These are phyloP conservation scores for Pachycephala philippinensis DNA, from an alignment of 2,113 vertebrate species.

Conservation along the genomic window DNA sequence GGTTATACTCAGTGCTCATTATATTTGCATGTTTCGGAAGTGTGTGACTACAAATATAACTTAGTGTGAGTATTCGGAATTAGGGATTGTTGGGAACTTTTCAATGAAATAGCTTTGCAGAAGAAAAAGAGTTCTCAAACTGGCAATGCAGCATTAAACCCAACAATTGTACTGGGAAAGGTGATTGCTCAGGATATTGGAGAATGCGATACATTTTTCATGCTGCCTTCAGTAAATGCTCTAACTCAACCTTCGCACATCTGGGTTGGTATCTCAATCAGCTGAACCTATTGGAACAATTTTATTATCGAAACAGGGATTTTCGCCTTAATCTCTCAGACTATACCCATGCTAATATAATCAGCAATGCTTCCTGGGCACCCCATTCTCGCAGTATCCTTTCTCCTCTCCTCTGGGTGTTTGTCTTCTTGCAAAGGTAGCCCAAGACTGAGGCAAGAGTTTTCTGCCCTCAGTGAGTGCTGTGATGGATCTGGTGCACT, in stretches of 20 bases:
- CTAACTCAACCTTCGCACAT: not conserved
- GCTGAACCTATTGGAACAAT: not conserved
- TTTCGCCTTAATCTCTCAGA: not conserved
- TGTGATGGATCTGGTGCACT: not conserved
- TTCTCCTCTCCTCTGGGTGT: not conserved
- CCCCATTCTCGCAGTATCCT: not conserved
- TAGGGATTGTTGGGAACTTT: not conserved
- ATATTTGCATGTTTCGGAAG: not conserved
- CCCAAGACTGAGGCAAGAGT: not conserved
- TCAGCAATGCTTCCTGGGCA: not conserved
- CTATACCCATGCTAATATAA: not conserved
- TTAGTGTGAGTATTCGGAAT: not conserved
- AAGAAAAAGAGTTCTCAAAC: not conserved
- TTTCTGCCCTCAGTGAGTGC: not conserved
- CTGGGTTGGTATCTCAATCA: not conserved
- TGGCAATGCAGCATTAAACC: not conserved
- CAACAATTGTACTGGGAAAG: not conserved
- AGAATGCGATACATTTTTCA: rapidly evolving
- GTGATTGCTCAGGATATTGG: not conserved
- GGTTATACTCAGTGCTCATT: not conserved
- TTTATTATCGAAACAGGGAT: not conserved
- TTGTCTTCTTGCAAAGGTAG: not conserved
- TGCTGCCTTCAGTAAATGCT: not conserved
- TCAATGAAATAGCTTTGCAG: not conserved
- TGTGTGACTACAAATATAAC: not conserved